Evolutionary conservation across 2,113 vertebrate species (phyloP), one percentile per base, ranked within the genome.

Genomic region (Cephalopterus ornatus): DNA sequence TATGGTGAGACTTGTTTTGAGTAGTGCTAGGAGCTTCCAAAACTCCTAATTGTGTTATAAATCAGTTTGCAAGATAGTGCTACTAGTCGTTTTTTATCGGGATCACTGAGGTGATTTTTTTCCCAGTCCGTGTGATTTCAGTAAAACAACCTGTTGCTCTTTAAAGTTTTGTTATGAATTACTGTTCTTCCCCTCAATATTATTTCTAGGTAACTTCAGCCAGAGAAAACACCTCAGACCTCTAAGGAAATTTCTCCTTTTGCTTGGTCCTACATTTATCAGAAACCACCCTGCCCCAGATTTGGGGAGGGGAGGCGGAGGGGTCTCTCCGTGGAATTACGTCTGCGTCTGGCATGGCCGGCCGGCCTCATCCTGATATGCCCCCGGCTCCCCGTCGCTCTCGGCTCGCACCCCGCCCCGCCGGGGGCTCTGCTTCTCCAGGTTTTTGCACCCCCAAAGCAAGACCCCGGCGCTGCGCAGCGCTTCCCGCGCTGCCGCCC

Each of bases 201-300:
- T 96, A 80, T 96, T 88, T 32, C 92, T 92, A 72, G 75, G 61
- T 63, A 83, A 85, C 75, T 93, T 80, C 83, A 78, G 92, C 95
- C 93, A 96, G 90, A 96, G 85, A 96, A 96, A 96, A 97, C 88
- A 95, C 53, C 24, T 50, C 79, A 3, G 76, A 91, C 65, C 52
- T 55, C 75, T 27, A 39, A 3, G 19, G 85, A 86, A 68, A 81
- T 9, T 42, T 93, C 88, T 90, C 35, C 42, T 84, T 78, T 65
- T 8, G 61, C 87, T 30, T 59, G 61, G 71, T 89, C 76, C 52
- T 72, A 20, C 68, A 61, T 18, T 24, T 37, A 78, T 27, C 14
- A 67, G 63, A 39, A 81, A 52, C 39, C 83, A 77, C 19, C 35
- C 76, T 63, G 72, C 44, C 65, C 55, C 17, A 9, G 47, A 89